A percentile compares a stretch with the other conserved stretches of the same genome.
phyloP scores from a whole-genome alignment of 2,797 vertebrate species.

The Tauraco hartlaubi region DNA sequence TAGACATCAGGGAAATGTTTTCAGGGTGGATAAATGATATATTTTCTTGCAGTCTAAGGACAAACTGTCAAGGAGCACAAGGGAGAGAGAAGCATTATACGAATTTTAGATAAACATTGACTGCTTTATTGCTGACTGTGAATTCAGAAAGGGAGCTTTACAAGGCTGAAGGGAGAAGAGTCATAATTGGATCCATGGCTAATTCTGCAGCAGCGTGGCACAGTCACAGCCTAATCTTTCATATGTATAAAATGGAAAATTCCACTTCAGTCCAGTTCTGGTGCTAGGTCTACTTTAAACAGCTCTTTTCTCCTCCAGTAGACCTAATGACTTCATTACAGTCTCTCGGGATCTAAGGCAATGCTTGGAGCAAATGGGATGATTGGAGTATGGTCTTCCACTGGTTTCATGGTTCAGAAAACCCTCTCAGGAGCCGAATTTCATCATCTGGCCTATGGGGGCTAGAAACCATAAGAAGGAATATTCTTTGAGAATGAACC shows the following conservation, averaged over 20 bases:
- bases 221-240: not conserved
- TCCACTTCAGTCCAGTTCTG: constrained; percentile 40
- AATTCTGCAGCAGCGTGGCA: not conserved
- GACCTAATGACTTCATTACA: constrained; percentile 14
- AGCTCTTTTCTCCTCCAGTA: constrained; percentile 21
- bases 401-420: not conserved
- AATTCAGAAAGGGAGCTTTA: constrained; percentile 5
- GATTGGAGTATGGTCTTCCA: not conserved
- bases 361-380: not conserved
- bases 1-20: not conserved
- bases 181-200: constrained; percentile 20
- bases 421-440: not conserved
- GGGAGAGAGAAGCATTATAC: not conserved
- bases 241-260: constrained; percentile 34
- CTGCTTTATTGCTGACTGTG: not conserved
- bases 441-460: not conserved
- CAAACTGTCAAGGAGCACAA: not conserved
- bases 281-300: constrained; percentile 24
- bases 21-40: not conserved
- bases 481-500: not conserved
- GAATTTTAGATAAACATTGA: not conserved
- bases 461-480: not conserved
- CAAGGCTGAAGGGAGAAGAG: not conserved
- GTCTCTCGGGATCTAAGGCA: not conserved
- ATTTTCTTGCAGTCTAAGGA: not conserved